Percentiles rank a stretch among this genome's conserved stretches.
phyloP scores from a whole-genome alignment of 1,140 invertebrate genomes.

The Dendroctonus ponderosae region DNA sequence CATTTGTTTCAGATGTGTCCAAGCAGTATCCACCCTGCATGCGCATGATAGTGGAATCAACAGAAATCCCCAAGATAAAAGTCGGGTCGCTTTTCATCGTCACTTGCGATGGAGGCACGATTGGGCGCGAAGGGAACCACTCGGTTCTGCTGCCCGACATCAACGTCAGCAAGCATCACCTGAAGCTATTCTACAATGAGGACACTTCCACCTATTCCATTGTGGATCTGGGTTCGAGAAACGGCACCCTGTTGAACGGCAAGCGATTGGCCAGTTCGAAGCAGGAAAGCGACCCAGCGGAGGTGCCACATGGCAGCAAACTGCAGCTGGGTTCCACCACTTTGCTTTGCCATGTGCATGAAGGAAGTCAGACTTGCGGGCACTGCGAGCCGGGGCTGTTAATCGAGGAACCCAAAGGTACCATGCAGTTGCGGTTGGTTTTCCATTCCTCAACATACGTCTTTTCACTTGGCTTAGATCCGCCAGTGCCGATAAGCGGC shows the following conservation, averaged over 20 bases:
- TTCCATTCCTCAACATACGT: too few relatives aligned
- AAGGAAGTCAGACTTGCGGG: constrained; percentile 80
- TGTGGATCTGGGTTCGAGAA: constrained; percentile 81
- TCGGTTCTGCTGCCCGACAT: constrained; percentile 74
- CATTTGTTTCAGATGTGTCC: constrained; percentile 59
- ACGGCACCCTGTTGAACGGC: constrained; percentile 83
- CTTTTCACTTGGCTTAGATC: not conserved
- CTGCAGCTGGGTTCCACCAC: constrained; percentile 71
- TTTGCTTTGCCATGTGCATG: constrained; percentile 83
- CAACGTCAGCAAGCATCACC: constrained; percentile 75
- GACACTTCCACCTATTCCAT: constrained; percentile 64
- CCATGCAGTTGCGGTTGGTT: too few relatives aligned
- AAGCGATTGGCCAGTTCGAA: constrained; percentile 70
- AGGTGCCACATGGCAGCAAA: constrained; percentile 73
- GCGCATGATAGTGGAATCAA: constrained; percentile 79
- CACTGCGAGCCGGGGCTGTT: constrained; percentile 85
- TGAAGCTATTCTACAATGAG: constrained; percentile 68
- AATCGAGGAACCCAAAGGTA: constrained; percentile 28
- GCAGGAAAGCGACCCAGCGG: constrained; percentile 62
- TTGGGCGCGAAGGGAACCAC: constrained; percentile 81
- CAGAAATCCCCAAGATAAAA: constrained; percentile 65
- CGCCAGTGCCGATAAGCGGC: not conserved
- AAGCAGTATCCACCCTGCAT: constrained; percentile 82
- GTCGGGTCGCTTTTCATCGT: constrained; percentile 80
- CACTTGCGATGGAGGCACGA: constrained; percentile 79